A percentile compares a stretch with the other conserved stretches of the same genome.
phyloP scores from a whole-genome alignment of 2,113 vertebrate species.

The Jacana jacana region DNA sequence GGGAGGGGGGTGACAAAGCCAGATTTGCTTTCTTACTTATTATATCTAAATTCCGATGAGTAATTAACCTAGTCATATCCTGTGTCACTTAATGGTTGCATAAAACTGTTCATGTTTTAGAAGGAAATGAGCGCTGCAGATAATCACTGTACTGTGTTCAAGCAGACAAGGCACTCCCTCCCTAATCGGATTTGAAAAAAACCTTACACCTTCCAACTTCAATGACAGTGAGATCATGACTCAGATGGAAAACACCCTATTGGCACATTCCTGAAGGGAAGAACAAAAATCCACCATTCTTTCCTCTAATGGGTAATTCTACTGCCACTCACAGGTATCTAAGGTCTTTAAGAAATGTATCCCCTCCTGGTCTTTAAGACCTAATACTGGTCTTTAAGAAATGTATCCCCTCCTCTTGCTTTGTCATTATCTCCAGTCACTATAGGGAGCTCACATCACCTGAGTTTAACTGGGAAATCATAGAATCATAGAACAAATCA shows the following conservation, averaged over 20 bases:
- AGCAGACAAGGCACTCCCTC: slow-evolving; percentile 12
- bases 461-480: background rate
- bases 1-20: background rate
- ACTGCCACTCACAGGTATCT: background rate
- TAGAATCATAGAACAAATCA: too few relatives aligned
- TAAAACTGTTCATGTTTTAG: background rate
- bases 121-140: background rate
- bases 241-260: background rate
- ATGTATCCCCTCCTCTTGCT: too few relatives aligned
- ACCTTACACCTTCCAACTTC: background rate
- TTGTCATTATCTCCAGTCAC: background rate
- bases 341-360: background rate
- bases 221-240: background rate
- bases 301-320: background rate
- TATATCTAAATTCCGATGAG: slow-evolving; percentile 18
- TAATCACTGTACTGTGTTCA: background rate
- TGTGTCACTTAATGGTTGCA: background rate
- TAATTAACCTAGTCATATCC: slow-evolving; percentile 52
- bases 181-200: background rate
- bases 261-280: background rate
- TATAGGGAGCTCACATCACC: background rate
- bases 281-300: background rate
- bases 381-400: too few relatives aligned
- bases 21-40: slow-evolving; percentile 21
- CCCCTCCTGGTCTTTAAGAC: too few relatives aligned